Conservation (phyloP, 1,140 invertebrate genomes). For the Brachionus plicatilis region DNA sequence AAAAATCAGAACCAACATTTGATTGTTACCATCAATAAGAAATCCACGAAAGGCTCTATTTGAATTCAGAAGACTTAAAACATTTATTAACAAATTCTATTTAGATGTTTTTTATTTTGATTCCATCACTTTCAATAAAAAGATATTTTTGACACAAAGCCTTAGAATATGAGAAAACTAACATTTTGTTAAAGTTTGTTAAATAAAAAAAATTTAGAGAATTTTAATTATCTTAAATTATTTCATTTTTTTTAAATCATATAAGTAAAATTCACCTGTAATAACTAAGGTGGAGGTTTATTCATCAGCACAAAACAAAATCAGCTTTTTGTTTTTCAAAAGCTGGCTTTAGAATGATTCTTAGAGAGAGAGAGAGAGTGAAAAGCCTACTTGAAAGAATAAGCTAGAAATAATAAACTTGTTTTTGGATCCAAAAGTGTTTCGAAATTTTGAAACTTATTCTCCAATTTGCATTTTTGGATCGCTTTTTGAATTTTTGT, state of each 20-base stretch:
- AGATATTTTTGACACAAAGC: background rate
- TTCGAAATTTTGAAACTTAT: background rate
- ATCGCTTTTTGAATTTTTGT: background rate
- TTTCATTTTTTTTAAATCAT: background rate
- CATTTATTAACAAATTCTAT: background rate
- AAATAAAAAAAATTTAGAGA: background rate
- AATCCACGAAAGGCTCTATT: background rate
- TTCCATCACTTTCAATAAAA: background rate
- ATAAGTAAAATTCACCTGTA: background rate
- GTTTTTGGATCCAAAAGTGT: slow-evolving; percentile 8
- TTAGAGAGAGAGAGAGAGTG: background rate
- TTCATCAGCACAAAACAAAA: slow-evolving; percentile 1
- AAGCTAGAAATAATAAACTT: slow-evolving; percentile 7
- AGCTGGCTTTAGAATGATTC: background rate
- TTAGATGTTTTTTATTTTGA: background rate
- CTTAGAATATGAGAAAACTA: background rate
- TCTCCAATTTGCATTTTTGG: background rate
- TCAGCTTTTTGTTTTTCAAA: background rate
- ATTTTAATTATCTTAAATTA: slow-evolving; percentile 13
- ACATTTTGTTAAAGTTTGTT: background rate
- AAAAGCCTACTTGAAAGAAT: slow-evolving; percentile 22
- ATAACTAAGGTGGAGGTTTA: slow-evolving; percentile 12
- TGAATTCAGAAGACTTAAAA: background rate
- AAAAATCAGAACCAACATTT: background rate
- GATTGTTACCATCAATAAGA: background rate